These are phyloP conservation scores for Trachops cirrhosus DNA, from an alignment of 2,797 vertebrate species.

Conservation along the genomic window DNA sequence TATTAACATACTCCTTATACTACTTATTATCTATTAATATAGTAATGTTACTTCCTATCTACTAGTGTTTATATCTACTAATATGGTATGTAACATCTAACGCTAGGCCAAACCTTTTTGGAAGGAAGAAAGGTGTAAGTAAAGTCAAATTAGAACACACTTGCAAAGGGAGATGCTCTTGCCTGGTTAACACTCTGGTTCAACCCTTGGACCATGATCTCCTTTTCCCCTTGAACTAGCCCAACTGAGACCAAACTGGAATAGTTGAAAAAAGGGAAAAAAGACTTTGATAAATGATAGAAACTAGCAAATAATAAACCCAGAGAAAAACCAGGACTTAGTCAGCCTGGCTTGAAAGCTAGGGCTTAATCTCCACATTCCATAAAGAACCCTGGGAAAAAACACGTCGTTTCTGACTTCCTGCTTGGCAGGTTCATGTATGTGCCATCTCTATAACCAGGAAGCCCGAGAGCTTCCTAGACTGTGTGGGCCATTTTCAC, in stretches of 20 bases:
- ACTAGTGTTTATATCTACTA: neutral
- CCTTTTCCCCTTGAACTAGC: neutral
- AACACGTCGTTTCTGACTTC: neutral
- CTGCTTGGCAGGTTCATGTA: neutral
- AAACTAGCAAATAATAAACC: neutral
- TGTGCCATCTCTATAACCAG: neutral
- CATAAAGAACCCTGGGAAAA: neutral
- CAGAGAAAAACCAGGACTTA: neutral
- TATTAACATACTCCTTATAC: neutral
- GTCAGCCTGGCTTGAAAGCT: neutral
- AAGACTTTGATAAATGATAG: neutral
- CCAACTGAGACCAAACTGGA: neutral
- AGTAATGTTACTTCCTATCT: neutral
- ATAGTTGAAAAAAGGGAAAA: neutral
- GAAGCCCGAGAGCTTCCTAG: neutral
- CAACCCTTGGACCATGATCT: neutral
- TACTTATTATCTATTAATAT: neutral
- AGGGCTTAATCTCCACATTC: neutral
- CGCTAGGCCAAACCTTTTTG: neutral
- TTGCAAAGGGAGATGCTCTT: constrained; percentile 30
- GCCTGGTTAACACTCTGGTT: neutral
- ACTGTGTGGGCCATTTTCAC: neutral
- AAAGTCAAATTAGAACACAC: neutral
- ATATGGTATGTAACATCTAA: neutral
- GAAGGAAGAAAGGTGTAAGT: neutral